Base-by-base conservation (phyloP, 2,888 invertebrate species). In the Polyploca ridens region DNA sequence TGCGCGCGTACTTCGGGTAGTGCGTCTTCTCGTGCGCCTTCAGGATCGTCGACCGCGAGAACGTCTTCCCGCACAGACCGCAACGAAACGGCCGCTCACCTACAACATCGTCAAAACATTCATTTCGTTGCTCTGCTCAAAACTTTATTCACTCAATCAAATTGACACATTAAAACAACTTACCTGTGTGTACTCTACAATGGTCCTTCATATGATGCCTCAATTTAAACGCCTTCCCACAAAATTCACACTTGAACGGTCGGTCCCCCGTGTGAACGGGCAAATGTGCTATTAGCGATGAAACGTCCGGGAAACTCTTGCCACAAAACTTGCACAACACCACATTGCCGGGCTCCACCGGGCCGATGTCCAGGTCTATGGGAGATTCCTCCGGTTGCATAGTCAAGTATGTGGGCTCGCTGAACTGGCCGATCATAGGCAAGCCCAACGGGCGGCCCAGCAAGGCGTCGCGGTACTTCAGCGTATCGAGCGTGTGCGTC, bases 121-220 rank as follows among this genome's bases (percentile, higher is more conserved):
- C 6, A 58, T 38, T 8, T 3, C 33, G 4, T 11, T 19, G 33
- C 14, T 10, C 14, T 57, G n/a, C 5, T 33, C 13, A 46, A 54
- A 64, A 41, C 33, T 59, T 10, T 27, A 13, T 54, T n/a, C 11
- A 62, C n/a, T 46, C 16, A 58, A 63, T 57, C 5, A 49, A 35
- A 58, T 62, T 16, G 57, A 59, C 33, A 11, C 57, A 57, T 58
- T 11, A 38, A 19, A n/a, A 33, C 5, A 44, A 76, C 95, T 95
- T 90, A 95, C 96, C 98, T 78, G 98, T 98, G 90, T 98, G 98
- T 72, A 98, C 98, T 84, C 98, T 96, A 94, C 98, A 98, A 89
- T 98, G 98, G 94, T 98, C 98, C 94, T 98, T 98, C 98, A 98
- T 98, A 94, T 98, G 98, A 90, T 98, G 98, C 71, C 98, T 95